Evolutionary conservation across 2,888 invertebrate genomes (phyloP).

Genomic region (Cylindroiulus punctatus): DNA sequence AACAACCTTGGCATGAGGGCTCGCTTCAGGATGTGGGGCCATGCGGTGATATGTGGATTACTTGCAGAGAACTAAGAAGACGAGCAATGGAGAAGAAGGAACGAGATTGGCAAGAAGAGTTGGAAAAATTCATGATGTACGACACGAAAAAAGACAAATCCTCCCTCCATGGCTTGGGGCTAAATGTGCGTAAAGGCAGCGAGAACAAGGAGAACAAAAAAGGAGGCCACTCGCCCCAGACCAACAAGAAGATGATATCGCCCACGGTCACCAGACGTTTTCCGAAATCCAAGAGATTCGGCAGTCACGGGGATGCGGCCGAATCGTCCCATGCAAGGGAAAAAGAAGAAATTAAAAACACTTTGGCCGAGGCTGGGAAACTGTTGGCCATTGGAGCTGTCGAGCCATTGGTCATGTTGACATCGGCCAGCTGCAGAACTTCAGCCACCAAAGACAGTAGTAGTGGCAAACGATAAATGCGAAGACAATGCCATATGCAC

Average conservation of each 20-base stretch:
- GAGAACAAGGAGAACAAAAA: constrained; percentile 46
- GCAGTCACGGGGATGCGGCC: background rate
- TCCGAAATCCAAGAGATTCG: background rate
- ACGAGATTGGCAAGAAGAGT: constrained; percentile 76
- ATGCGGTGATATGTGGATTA: background rate
- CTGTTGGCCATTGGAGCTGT: constrained; percentile 54
- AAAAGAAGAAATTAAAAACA: constrained; percentile 51
- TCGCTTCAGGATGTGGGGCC: too few species aligned
- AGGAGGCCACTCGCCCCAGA: background rate
- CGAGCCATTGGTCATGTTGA: constrained; percentile 51
- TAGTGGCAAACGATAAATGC: background rate
- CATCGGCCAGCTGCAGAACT: constrained; percentile 49
- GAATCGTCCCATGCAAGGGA: constrained; percentile 12
- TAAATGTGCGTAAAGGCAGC: background rate
- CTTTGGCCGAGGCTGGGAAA: constrained; percentile 53
- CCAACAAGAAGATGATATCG: constrained; percentile 50
- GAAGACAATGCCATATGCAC: background rate
- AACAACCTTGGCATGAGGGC: too few species aligned
- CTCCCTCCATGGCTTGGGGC: background rate
- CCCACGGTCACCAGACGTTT: constrained; percentile 51
- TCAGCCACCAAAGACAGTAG: background rate
- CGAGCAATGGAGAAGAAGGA: constrained; percentile 75
- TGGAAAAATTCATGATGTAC: constrained; percentile 62
- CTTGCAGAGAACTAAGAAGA: constrained; percentile 71
- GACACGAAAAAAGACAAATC: constrained; percentile 53